Conservation (phyloP, 2,888 invertebrate genomes). For the Chouioia cunea region DNA sequence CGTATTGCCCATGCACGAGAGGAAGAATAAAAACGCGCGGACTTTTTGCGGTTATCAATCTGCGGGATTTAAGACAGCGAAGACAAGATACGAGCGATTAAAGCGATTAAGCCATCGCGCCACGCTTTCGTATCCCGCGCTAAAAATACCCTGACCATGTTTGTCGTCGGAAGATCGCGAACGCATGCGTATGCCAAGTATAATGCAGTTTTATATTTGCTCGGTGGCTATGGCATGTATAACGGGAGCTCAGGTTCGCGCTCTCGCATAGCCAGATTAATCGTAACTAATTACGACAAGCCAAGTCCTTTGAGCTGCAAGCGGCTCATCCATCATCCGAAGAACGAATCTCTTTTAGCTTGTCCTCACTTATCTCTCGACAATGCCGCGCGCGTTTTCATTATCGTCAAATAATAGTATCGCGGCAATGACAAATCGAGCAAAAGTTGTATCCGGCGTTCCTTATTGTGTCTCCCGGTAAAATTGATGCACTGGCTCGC, state of each 20-base stretch:
- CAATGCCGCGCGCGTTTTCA: constrained; percentile 39
- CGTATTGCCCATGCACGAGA: no score
- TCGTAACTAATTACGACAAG: constrained; percentile 43
- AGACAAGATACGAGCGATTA: constrained; percentile 28
- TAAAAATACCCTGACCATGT: constrained; percentile 11
- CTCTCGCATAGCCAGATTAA: constrained; percentile 31
- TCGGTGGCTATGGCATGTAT: no score
- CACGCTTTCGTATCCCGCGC: neutral
- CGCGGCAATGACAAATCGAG: no score
- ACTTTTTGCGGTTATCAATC: constrained; percentile 6
- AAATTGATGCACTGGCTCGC: neutral
- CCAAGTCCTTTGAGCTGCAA: constrained; percentile 2
- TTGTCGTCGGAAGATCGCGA: no score
- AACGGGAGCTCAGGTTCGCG: constrained; percentile 16
- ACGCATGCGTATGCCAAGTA: neutral
- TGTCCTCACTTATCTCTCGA: constrained; percentile 28
- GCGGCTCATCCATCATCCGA: constrained; percentile 6
- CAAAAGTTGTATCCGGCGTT: no score
- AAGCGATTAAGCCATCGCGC: constrained; percentile 33
- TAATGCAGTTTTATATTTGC: constrained; percentile 15
- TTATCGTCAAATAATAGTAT: constrained; percentile 17
- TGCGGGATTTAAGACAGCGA: neutral
- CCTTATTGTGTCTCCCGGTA: no score
- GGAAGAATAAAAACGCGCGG: no score
- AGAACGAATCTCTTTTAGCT: constrained; percentile 19